Base-by-base conservation (phyloP, 2,113 vertebrate genomes). In the Beaufortia kweichowensis region DNA sequence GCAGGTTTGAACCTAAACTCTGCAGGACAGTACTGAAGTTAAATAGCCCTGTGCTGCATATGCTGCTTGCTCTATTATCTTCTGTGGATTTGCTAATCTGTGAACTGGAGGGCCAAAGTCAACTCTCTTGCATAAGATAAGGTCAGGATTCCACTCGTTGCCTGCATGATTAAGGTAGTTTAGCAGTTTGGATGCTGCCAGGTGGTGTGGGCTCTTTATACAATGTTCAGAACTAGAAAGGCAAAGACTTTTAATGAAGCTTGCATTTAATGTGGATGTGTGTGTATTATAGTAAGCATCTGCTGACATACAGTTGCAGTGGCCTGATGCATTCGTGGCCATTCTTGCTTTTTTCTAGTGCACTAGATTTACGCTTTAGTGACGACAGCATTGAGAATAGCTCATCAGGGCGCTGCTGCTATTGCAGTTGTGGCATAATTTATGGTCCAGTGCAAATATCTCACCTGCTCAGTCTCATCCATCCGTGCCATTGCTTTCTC, bases 351-450 rank as follows among this genome's bases (percentile, higher is more conserved):
- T 56, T 46, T 41, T 59, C 59, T 81, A 74, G 79, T 59, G 76
- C 76, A 62, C 15, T 76, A 87, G 87, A 89, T 90, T 88, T 86
- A 89, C 88, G 86, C 83, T 77, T 83, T 79, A 10, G 66, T 84
- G 89, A 85, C 86, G 82, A 85, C 79, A 67, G 86, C 82, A 82
- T 84, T 78, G 87, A 83, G 86, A 90, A 88, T 89, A 85, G 87
- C 90, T 88, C 83, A 8, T 80, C 79, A 84, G 84, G 56, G 75
- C 64, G n/a, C 69, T 73, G 68, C 82, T 87, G 85, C 89, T 85
- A 88, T 90, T 88, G 87, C 87, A 86, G 86, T 28, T 78, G 88
- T 90, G n/a, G 89, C 90, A 90, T 91, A 90, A 91, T 92, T 90
- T 88, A 92, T 88, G 39, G 79, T 2, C 12, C 56, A 79, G 62